Base-by-base conservation (phyloP, 2,888 invertebrate genomes). In the Limenitis camilla region DNA sequence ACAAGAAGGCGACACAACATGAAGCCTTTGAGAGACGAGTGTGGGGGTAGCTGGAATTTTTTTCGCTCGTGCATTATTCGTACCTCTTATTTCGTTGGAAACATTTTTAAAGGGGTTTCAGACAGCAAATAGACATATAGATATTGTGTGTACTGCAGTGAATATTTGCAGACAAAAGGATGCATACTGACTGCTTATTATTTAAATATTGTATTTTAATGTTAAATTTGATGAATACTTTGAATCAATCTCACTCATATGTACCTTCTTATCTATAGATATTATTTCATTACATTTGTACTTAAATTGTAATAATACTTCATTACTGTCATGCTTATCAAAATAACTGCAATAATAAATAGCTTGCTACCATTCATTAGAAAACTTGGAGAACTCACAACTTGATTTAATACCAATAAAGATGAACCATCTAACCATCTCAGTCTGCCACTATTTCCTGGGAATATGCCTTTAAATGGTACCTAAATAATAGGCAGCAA, bases 1-100 rank as follows among this genome's bases (percentile, higher is more conserved):
- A 48, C 46, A 51, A 53, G 53, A 53, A 54, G 53, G 53, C 53
- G 51, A 56, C 52, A 44, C 52, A 41, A 47, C 49, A 30, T 40
- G 40, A 49, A 52, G 40, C 57, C 57, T 57, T 61, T 61, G 59
- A 56, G 52, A 50, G 45, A 33, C 44, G 41, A 55, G 55, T 48
- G 44, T 44, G 53, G 57, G 50, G 56, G 59, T 35, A 41, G 61
- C 56, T 61, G 58, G 60, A 56, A 58, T 61, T 62, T 62, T 61
- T 62, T 61, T 56, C 55, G 40, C 58, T 53, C 53, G 43, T 52
- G 45, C 60, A 60, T 61, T 61, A 56, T 55, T 59, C 56, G 41
- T 50, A 47, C 46, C 57, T 52, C 49, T 47, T 53, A 47, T 58
- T 56, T 56, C 55, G 31, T 55, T 40, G 55, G 53, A 50, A 50